Evolutionary conservation across 2,888 invertebrate species (phyloP).

Genomic region (Tetropium fuscum): DNA sequence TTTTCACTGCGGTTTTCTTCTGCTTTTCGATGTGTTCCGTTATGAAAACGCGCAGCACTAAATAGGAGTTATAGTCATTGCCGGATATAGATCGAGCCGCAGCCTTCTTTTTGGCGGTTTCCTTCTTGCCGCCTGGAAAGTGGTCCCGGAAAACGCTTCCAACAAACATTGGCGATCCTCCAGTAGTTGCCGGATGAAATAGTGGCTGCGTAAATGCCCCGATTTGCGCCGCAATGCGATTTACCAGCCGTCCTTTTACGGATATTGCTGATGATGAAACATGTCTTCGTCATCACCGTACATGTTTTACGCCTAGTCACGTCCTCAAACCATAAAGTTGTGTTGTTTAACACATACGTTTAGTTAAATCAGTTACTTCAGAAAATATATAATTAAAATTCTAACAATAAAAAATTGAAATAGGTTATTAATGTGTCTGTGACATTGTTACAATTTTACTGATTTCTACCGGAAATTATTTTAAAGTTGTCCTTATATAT

Average conservation of each 20-base stretch:
- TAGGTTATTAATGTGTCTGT: no score
- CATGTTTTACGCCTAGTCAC: no score
- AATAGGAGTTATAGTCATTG: conserved; percentile 55
- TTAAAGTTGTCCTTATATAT: no score
- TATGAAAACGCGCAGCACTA: conserved; percentile 24
- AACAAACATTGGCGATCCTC: conserved; percentile 56
- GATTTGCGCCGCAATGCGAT: conserved; percentile 56
- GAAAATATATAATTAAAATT: no score
- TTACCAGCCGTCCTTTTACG: conserved; percentile 56
- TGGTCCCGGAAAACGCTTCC: conserved; percentile 30
- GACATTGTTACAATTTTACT: no score
- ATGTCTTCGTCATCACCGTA: no score
- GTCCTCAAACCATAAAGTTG: no score
- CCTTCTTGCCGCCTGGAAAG: conserved; percentile 39
- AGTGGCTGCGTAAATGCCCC: conserved; percentile 44
- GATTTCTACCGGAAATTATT: no score
- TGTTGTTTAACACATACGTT: no score
- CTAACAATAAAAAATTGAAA: no score
- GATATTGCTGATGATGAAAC: conserved; percentile 41
- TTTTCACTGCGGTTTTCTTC: conserved; percentile 3
- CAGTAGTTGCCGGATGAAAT: conserved; percentile 57
- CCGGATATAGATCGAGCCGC: conserved; percentile 57
- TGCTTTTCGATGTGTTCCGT: conserved; percentile 17
- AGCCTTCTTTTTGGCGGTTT: conserved; percentile 46
- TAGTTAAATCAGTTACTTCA: no score